Evolutionary conservation across 2,113 vertebrate genomes (phyloP).

Genomic region (Cololabis saira): DNA sequence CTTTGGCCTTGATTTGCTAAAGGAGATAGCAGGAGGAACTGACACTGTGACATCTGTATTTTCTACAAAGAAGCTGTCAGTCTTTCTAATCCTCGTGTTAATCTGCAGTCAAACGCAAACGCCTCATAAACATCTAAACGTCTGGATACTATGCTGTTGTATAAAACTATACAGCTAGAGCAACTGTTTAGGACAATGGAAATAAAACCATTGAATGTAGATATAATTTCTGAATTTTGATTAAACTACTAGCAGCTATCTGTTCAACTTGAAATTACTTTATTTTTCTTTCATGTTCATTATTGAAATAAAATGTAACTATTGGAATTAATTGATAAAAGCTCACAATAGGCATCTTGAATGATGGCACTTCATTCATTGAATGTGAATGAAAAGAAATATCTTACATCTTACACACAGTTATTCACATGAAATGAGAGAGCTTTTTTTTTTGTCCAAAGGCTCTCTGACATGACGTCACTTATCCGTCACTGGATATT

Average conservation of each 20-base stretch:
- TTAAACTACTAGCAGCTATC: no score
- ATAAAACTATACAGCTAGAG: background rate
- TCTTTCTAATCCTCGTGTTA: constrained; percentile 36
- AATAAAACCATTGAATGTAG: no score
- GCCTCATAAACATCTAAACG: constrained; percentile 19
- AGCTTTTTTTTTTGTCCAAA: background rate
- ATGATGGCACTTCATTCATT: no score
- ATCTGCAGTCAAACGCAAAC: constrained; percentile 11
- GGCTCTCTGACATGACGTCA: background rate
- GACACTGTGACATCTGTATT: constrained; percentile 1
- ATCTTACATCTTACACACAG: background rate
- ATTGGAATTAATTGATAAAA: no score
- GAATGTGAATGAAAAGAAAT: no score
- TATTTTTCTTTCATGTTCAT: no score
- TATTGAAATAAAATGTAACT: no score
- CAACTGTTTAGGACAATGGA: no score
- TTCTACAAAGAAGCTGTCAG: background rate
- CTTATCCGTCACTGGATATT: background rate
- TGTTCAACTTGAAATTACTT: no score
- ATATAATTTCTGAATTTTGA: background rate
- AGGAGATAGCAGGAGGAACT: background rate
- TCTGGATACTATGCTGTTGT: constrained; percentile 9
- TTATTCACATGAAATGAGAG: background rate
- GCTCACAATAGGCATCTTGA: no score
- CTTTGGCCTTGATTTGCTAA: no score